phyloP scores from a whole-genome alignment of 2,797 vertebrate species.

The Sarcophilus harrisii region DNA sequence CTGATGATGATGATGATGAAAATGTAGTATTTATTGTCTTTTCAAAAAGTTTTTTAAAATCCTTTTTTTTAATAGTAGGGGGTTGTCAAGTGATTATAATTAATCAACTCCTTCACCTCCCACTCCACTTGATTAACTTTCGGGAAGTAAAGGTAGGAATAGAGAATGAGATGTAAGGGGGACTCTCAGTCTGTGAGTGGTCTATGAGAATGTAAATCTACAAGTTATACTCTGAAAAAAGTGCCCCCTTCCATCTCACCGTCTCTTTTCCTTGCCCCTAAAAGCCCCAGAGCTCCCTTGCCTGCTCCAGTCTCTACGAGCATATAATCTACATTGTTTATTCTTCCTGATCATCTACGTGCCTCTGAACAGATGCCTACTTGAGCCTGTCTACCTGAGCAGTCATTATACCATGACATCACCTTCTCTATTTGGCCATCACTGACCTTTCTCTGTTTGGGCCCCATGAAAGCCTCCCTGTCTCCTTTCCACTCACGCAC shows the following conservation, averaged over 20 bases:
- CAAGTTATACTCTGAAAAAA: background rate
- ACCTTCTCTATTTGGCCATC: too few species aligned
- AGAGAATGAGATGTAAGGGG: background rate
- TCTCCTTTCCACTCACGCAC: too few species aligned
- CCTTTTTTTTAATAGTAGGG: background rate
- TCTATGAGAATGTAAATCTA: background rate
- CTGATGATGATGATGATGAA: background rate
- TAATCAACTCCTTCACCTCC: background rate
- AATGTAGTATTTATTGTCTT: background rate
- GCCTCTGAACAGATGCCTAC: too few species aligned
- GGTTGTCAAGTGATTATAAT: background rate
- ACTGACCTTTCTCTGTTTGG: too few species aligned
- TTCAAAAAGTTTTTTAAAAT: background rate
- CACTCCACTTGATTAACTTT: background rate
- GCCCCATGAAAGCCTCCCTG: too few species aligned
- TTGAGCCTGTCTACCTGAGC: too few species aligned
- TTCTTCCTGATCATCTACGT: too few species aligned
- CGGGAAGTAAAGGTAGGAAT: background rate
- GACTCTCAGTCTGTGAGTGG: background rate
- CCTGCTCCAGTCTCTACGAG: too few species aligned
- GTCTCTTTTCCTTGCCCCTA: background rate
- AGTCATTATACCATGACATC: too few species aligned
- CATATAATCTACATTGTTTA: too few species aligned
- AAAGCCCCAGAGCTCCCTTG: too few species aligned
- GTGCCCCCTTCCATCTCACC: background rate